Conservation (phyloP, 1,140 invertebrate species). For the Nasonia vitripennis region DNA sequence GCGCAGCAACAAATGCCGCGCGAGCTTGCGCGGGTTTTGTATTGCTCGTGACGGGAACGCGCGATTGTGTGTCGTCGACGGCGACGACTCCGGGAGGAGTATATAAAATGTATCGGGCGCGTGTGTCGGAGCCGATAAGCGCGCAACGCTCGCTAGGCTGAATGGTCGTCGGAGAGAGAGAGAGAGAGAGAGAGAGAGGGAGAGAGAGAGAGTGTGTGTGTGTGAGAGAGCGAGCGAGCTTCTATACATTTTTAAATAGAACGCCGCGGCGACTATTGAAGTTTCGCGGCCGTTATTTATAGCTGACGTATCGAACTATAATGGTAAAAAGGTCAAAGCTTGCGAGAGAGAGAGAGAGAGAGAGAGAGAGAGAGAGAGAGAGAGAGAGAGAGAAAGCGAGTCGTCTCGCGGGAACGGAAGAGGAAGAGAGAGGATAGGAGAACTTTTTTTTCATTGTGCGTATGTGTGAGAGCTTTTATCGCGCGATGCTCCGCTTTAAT, state of each 20-base stretch:
- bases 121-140: slow-evolving; percentile 1
- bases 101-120: slow-evolving; percentile 14
- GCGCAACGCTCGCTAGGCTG: not conserved
- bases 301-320: slow-evolving; percentile 35
- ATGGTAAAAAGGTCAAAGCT: slow-evolving; percentile 35
- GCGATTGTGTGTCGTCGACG: not conserved
- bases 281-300: slow-evolving; percentile 32
- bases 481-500: too few species aligned
- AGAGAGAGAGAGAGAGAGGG: not conserved
- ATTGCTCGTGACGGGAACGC: not conserved
- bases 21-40: not conserved
- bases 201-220: not conserved
- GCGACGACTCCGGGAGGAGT: not conserved
- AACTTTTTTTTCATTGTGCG: not conserved
- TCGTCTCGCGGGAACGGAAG: not conserved
- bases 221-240: not conserved
- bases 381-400: not conserved
- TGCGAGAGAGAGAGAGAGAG: not conserved
- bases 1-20: not conserved
- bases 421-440: not conserved
- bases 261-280: slow-evolving; percentile 32
- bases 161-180: not conserved
- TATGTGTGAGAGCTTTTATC: not conserved
- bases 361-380: not conserved
- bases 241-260: slow-evolving; percentile 45